phyloP scores from a whole-genome alignment of 1,140 invertebrate genomes.

The Rhopalosiphum maidis region DNA sequence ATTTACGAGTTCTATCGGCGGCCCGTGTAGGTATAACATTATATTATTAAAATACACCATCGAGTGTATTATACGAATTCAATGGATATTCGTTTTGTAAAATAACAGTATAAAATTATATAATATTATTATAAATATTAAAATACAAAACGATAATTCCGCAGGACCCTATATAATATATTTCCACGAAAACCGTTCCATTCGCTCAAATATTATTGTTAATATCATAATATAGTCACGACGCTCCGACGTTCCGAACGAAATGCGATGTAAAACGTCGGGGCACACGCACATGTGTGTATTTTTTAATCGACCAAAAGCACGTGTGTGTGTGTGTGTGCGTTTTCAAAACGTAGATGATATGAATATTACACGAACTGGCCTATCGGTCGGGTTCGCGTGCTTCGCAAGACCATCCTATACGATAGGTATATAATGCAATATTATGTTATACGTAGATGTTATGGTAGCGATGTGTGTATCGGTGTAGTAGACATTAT shows the following conservation, averaged over 20 bases:
- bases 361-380: constrained; percentile 28
- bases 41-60: neutral
- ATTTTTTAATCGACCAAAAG: neutral
- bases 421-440: neutral
- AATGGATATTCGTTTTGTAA: neutral
- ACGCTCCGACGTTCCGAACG: neutral
- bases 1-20: neutral
- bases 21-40: neutral
- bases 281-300: neutral
- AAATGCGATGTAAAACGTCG: neutral
- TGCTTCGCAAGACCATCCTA: neutral
- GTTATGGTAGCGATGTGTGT: neutral
- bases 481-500: neutral
- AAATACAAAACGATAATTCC: neutral
- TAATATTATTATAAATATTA: neutral
- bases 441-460: neutral
- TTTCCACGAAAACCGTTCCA: neutral
- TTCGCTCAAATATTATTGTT: neutral
- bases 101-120: neutral
- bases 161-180: neutral
- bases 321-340: neutral
- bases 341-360: neutral
- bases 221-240: no score
- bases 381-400: neutral
- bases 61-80: neutral